Evolutionary conservation across 2,888 invertebrate genomes (phyloP).

Genomic region (Agrochola lota): DNA sequence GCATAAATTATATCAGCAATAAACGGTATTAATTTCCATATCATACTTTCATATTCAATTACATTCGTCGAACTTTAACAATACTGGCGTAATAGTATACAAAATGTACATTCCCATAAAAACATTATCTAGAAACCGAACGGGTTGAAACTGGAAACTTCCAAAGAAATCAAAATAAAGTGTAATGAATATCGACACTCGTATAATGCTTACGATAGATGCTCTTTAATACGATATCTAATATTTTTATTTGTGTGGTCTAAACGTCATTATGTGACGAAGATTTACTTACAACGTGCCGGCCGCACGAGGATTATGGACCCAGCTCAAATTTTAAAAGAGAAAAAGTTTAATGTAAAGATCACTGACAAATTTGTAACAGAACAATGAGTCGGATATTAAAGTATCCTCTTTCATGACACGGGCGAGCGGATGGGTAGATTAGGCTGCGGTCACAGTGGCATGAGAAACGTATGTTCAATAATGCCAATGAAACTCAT

Average conservation of each 20-base stretch:
- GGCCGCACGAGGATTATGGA: constrained; percentile 86
- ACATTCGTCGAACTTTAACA: constrained; percentile 70
- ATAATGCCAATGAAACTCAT: background rate
- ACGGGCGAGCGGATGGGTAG: constrained; percentile 86
- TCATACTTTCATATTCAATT: constrained; percentile 64
- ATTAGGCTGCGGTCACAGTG: constrained; percentile 77
- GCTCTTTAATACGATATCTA: constrained; percentile 74
- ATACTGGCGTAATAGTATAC: constrained; percentile 51
- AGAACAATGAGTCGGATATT: constrained; percentile 90
- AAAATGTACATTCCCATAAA: constrained; percentile 58
- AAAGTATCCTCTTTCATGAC: constrained; percentile 90
- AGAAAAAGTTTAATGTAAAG: constrained; percentile 89
- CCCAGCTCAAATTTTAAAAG: constrained; percentile 88
- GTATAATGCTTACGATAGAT: constrained; percentile 67
- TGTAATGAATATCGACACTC: constrained; percentile 70
- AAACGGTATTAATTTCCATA: constrained; percentile 33
- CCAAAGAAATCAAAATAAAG: constrained; percentile 61
- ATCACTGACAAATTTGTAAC: constrained; percentile 91
- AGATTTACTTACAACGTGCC: constrained; percentile 85
- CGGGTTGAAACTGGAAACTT: constrained; percentile 60
- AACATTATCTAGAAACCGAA: constrained; percentile 51
- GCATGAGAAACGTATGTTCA: constrained; percentile 45
- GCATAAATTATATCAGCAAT: constrained; percentile 44
- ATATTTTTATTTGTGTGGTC: constrained; percentile 87
- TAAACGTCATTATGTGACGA: constrained; percentile 79